phyloP scores from a whole-genome alignment of 30 jellyfish, hydroid and myxozoan species.

The Pseudorhiza aurosa region DNA sequence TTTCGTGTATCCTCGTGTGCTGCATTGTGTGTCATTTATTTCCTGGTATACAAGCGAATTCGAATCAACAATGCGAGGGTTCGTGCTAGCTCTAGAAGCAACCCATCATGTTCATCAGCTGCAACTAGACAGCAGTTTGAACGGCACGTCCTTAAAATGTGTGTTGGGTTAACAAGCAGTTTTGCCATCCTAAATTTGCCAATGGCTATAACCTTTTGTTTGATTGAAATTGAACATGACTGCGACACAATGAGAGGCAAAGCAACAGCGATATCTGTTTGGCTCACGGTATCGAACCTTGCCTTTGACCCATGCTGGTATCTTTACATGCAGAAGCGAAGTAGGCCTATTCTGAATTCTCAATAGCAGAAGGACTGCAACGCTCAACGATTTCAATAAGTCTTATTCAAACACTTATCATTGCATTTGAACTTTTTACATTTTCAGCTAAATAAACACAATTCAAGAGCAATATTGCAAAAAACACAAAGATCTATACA shows the following conservation, averaged over 20 bases:
- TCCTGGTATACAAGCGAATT: neutral
- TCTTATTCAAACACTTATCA: no score
- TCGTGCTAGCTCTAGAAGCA: neutral
- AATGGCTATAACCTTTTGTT: neutral
- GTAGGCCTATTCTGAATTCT: no score
- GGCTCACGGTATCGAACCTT: neutral
- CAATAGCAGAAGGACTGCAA: no score
- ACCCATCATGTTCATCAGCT: no score
- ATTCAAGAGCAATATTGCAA: no score
- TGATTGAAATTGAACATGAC: neutral
- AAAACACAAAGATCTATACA: no score
- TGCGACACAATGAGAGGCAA: neutral
- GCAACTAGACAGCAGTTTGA: neutral
- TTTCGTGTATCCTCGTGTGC: neutral
- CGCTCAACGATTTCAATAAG: no score
- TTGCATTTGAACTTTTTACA: no score
- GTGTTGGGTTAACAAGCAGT: neutral
- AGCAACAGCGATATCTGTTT: neutral
- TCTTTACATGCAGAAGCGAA: neutral
- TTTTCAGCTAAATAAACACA: no score
- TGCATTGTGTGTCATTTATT: neutral
- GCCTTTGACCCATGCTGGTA: neutral
- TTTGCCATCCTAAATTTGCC: neutral
- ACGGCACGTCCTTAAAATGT: neutral
- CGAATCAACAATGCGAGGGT: neutral